Evolutionary conservation across 2,797 vertebrate genomes (phyloP).

Genomic region (Etheostoma perlongum): DNA sequence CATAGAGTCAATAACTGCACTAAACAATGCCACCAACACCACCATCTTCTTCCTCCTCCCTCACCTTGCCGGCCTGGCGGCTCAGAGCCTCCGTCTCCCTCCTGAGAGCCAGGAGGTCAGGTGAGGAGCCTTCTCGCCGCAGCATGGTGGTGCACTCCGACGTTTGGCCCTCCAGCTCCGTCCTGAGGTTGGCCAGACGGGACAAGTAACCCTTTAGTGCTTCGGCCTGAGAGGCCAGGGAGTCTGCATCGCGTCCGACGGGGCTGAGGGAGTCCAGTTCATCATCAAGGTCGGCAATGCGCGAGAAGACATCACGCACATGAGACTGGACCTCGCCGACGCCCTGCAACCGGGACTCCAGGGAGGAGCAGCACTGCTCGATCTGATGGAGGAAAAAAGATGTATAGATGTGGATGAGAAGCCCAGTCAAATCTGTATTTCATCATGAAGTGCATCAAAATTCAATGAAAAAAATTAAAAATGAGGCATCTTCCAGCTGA

Average conservation of each 20-base stretch:
- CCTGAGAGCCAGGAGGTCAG: slow-evolving; percentile 93
- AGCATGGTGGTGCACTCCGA: slow-evolving; percentile 92
- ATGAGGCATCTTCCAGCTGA: not conserved
- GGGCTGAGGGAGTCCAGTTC: slow-evolving; percentile 95
- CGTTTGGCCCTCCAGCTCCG: slow-evolving; percentile 89
- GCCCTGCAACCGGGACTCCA: slow-evolving; percentile 94
- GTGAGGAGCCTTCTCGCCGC: slow-evolving; percentile 92
- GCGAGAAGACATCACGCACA: slow-evolving; percentile 96
- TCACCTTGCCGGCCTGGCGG: slow-evolving; percentile 92
- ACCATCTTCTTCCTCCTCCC: not conserved
- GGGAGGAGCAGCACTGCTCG: slow-evolving; percentile 87
- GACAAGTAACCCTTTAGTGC: slow-evolving; percentile 88
- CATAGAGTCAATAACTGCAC: not conserved
- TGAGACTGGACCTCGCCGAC: slow-evolving; percentile 92
- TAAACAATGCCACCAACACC: too few species aligned
- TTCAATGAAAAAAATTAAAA: not conserved
- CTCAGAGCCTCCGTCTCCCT: slow-evolving; percentile 93
- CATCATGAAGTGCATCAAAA: not conserved
- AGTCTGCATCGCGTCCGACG: slow-evolving; percentile 92
- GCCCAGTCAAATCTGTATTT: not conserved
- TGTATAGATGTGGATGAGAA: not conserved
- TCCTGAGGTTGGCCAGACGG: slow-evolving; percentile 85
- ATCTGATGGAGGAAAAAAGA: slow-evolving; percentile 70
- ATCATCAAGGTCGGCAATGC: slow-evolving; percentile 94
- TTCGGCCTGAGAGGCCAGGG: slow-evolving; percentile 95